A percentile compares a stretch with the other conserved stretches of the same genome.
Evolutionary conservation across 1,140 invertebrate genomes (phyloP).

Genomic region (Trichonephila clavipes): DNA sequence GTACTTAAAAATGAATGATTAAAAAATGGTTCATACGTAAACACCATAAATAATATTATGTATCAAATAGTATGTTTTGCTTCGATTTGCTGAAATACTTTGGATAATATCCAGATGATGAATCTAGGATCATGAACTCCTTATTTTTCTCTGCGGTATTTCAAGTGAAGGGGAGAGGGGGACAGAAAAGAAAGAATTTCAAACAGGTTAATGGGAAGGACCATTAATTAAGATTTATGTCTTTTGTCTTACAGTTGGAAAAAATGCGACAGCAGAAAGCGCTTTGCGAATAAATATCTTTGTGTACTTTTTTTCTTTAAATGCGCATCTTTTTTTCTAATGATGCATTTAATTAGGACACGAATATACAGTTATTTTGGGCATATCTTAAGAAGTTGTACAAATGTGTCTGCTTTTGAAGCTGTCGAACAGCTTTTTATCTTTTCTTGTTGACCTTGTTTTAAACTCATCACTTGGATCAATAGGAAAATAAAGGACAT

Average conservation of each 20-base stretch:
- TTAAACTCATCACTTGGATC: constrained; percentile 12
- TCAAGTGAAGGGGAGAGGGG: not conserved
- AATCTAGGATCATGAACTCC: not conserved
- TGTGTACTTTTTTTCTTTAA: not conserved
- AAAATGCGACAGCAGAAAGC: not conserved
- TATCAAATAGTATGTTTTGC: too few species aligned
- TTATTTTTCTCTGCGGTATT: not conserved
- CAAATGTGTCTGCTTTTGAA: not conserved
- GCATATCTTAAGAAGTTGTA: not conserved
- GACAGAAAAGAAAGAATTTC: not conserved
- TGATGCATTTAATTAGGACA: not conserved
- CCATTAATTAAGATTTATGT: not conserved
- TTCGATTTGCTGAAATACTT: not conserved
- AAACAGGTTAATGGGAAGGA: constrained; percentile 5
- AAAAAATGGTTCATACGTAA: too few species aligned
- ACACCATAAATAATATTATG: too few species aligned
- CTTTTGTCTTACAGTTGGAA: not conserved
- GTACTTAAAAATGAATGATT: too few species aligned
- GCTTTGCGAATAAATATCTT: not conserved
- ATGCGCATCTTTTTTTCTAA: not conserved
- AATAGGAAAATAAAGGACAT: not conserved
- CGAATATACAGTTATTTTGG: constrained; percentile 9
- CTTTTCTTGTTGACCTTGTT: constrained; percentile 26
- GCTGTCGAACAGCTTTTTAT: constrained; percentile 3
- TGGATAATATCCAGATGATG: not conserved